A percentile compares a stretch with the other conserved stretches of the same genome.
Evolutionary conservation across 2,888 invertebrate genomes (phyloP).

Genomic region (Macroteleia sp.): DNA sequence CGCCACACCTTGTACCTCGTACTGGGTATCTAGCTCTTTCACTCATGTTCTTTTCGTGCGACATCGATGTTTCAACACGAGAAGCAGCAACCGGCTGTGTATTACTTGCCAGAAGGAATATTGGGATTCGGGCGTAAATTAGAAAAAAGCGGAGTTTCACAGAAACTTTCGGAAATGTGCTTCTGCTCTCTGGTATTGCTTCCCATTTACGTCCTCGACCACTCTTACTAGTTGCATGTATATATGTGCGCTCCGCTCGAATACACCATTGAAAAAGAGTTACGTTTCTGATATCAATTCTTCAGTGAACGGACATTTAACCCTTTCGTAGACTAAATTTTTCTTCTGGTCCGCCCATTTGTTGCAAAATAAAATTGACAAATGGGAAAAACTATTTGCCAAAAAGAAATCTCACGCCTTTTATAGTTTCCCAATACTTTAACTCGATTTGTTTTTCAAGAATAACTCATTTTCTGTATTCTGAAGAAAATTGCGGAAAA

Average conservation of each 20-base stretch:
- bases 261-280: slow-evolving; percentile 43
- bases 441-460: slow-evolving; percentile 1
- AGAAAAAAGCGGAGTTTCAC: slow-evolving; percentile 74
- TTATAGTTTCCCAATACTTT: slow-evolving; percentile 10
- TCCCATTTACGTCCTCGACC: slow-evolving; percentile 55
- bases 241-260: slow-evolving; percentile 35
- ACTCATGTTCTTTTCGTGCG: slow-evolving; percentile 35
- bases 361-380: slow-evolving; percentile 41
- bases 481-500: too few relatives aligned
- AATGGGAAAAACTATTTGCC: slow-evolving; percentile 21
- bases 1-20: slow-evolving; percentile 47
- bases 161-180: slow-evolving; percentile 66
- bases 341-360: slow-evolving; percentile 16
- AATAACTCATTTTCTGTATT: not conserved
- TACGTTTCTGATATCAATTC: slow-evolving; percentile 56
- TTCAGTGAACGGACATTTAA: slow-evolving; percentile 29
- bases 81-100: slow-evolving; percentile 52
- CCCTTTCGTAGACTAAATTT: slow-evolving; percentile 48
- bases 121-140: slow-evolving; percentile 76
- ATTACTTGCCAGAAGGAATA: slow-evolving; percentile 63
- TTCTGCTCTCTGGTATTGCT: slow-evolving; percentile 54
- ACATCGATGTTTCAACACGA: slow-evolving; percentile 61
- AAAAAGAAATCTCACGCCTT: slow-evolving; percentile 7
- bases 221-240: slow-evolving; percentile 43
- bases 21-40: slow-evolving; percentile 39